Evolutionary conservation across 1,140 invertebrate species (phyloP), one percentile per base, ranked within the genome.

Genomic region (Cepaea nemoralis): DNA sequence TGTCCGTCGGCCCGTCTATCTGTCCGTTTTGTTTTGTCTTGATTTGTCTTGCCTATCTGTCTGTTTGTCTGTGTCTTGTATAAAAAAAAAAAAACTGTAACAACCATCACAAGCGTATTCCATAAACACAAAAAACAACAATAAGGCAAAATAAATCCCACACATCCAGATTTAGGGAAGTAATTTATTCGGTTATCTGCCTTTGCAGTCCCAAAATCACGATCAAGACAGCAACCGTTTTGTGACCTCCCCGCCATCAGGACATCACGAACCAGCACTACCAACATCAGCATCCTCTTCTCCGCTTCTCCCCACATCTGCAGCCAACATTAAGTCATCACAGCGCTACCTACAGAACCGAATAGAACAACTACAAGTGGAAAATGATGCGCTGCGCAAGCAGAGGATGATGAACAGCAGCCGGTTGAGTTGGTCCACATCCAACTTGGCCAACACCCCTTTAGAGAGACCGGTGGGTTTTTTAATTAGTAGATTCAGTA

Each of bases 321-420:
- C 73, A 50, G 2, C 45, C 45, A 66, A 66, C 39, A 19, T 74
- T 16, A 77, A 63, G 31, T 63, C 75, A 3, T 71, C 78, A 33
- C 69, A 83, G 67, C 81, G 82, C 40, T 80, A 74, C 66, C 82
- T 83, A 35, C 77, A 83, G 80, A 63, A 66, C 66, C 74, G 82
- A 77, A 83, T 87, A 40, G 76, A 83, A 40, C 84, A 87, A 63
- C 85, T 88, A 16, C 83, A 86, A 63, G 81, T 76, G 33, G 86
- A 88, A 27, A 87, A 88, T 76, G 76, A 86, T 67, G 75, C 81
- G 16, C 85, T 88, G 14, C 82, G 83, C 24, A 81, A 80, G 37
- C 81, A 83, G 35, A 84, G 84, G 31, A 82, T 84, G 27, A 71
- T 83, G 75, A 82, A 83, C 40, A 77, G 39, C 16, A n/a, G 45